Conservation (phyloP, 1,140 invertebrate genomes). For the Aphis gossypii region DNA sequence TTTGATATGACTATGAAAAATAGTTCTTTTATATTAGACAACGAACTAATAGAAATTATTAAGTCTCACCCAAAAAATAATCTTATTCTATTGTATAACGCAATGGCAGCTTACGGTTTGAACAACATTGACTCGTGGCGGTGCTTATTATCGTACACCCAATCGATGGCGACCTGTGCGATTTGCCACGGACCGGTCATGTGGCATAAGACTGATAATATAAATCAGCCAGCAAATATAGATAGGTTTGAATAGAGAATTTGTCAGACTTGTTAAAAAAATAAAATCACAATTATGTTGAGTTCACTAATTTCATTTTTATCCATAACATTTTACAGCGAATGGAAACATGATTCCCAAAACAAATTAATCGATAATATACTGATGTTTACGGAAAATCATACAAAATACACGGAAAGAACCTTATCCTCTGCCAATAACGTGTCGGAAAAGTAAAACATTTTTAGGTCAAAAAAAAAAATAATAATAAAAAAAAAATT, state of each 20-base stretch:
- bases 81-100: constrained; percentile 23
- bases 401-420: background rate
- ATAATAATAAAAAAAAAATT: background rate
- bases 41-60: background rate
- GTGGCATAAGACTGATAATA: background rate
- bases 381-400: background rate
- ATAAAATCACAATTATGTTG: background rate
- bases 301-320: background rate
- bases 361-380: constrained; percentile 21
- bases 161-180: background rate
- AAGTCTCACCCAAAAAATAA: background rate
- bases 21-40: constrained; percentile 24
- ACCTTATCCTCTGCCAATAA: background rate
- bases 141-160: background rate
- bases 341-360: background rate
- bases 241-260: constrained; percentile 12
- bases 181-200: background rate
- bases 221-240: background rate
- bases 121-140: background rate
- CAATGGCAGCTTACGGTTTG: constrained; percentile 30
- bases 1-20: background rate
- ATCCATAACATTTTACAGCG: background rate
- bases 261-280: background rate
- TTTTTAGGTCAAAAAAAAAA: background rate
- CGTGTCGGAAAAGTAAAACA: background rate